Evolutionary conservation across 2,888 invertebrate species (phyloP).

Genomic region (Schizotus pectinicornis): DNA sequence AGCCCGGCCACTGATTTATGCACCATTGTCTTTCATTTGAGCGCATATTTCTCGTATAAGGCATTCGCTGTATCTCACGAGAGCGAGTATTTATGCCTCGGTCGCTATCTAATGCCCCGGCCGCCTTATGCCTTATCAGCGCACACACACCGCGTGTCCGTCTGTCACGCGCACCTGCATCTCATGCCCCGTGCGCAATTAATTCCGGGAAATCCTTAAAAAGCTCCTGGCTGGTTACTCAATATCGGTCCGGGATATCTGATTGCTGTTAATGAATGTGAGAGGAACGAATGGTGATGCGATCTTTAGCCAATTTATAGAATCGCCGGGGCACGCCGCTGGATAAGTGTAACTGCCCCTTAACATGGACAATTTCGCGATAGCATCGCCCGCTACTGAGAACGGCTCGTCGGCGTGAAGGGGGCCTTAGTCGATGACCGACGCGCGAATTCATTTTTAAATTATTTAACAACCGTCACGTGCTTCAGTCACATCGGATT

Average conservation of each 20-base stretch:
- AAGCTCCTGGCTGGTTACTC: slow-evolving; percentile 27
- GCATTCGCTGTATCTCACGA: slow-evolving; percentile 54
- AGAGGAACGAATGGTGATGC: slow-evolving; percentile 44
- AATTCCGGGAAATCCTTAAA: slow-evolving; percentile 44
- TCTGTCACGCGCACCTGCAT: slow-evolving; percentile 39
- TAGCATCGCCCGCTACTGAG: slow-evolving; percentile 36
- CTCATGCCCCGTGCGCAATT: slow-evolving; percentile 34
- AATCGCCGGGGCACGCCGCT: slow-evolving; percentile 41
- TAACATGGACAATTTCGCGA: slow-evolving; percentile 51
- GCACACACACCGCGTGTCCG: slow-evolving; percentile 27
- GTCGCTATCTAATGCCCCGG: slow-evolving; percentile 33
- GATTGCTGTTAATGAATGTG: slow-evolving; percentile 56
- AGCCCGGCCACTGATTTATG: slow-evolving; percentile 54
- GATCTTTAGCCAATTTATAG: slow-evolving; percentile 53
- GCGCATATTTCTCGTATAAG: slow-evolving; percentile 57
- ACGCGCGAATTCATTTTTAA: no score
- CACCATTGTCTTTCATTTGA: slow-evolving; percentile 61
- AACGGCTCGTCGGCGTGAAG: no score
- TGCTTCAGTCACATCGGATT: no score
- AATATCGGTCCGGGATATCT: slow-evolving; percentile 48
- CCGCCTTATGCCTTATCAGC: slow-evolving; percentile 33
- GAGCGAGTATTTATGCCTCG: slow-evolving; percentile 20
- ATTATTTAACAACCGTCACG: no score
- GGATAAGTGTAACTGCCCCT: slow-evolving; percentile 47
- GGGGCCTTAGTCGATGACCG: no score